A percentile compares a stretch with the other conserved stretches of the same genome.
Conservation (phyloP, 2,888 invertebrate genomes). For the Argyra leucocephala region DNA sequence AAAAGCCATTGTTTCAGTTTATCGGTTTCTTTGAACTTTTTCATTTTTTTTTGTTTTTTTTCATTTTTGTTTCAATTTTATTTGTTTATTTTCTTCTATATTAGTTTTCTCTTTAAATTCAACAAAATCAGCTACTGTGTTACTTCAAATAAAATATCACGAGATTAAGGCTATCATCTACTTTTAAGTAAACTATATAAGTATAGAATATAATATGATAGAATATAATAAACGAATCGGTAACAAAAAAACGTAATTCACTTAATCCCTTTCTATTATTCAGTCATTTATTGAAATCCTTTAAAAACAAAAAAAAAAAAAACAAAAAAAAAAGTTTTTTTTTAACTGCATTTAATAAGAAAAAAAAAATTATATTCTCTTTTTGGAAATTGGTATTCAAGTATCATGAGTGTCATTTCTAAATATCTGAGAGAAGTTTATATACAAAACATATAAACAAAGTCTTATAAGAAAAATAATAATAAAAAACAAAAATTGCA, state of each 20-base stretch:
- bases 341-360: not conserved
- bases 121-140: conserved; percentile 16
- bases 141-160: conserved; percentile 8
- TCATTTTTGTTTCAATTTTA: not conserved
- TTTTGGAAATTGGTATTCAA: not conserved
- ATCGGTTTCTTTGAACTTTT: conserved; percentile 17
- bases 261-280: conserved; percentile 21
- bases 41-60: conserved; percentile 12
- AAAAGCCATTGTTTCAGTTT: conserved; percentile 17
- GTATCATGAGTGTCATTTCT: conserved; percentile 1
- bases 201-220: too few relatives aligned
- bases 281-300: conserved; percentile 19
- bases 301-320: too few relatives aligned
- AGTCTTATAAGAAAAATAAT: too few relatives aligned
- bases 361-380: not conserved
- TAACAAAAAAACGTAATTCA: conserved; percentile 18
- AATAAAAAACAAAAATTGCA: too few relatives aligned
- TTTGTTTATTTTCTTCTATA: not conserved
- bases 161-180: not conserved
- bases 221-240: not conserved
- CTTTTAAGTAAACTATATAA: not conserved
- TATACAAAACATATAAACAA: not conserved
- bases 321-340: not conserved
- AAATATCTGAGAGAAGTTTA: not conserved
- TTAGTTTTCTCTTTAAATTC: conserved; percentile 1